Conservation (phyloP, 2,797 vertebrate genomes). For the Dermochelys coriacea region DNA sequence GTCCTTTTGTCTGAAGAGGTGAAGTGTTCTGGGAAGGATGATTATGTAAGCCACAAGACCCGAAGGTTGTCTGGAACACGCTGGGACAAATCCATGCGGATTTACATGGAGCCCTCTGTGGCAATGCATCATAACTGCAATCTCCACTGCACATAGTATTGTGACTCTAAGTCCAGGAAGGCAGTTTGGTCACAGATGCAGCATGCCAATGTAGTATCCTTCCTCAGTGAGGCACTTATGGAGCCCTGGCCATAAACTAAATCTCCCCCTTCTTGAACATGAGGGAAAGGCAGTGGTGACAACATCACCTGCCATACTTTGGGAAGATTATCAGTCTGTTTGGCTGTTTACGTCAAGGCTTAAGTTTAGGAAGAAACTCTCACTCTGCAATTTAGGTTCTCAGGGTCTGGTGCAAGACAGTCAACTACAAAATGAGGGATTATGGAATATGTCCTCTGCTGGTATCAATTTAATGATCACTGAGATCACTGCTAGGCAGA, state of each 20-base stretch:
- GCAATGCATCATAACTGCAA: not conserved
- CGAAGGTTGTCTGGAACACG: not conserved
- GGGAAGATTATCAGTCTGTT: not conserved
- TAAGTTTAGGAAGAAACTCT: not conserved
- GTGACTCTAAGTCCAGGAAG: not conserved
- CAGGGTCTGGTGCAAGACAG: not conserved
- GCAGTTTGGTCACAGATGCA: not conserved
- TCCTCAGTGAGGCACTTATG: not conserved
- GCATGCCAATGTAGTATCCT: not conserved
- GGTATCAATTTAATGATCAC: slow-evolving; percentile 22
- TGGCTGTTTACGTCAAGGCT: not conserved
- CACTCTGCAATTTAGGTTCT: not conserved
- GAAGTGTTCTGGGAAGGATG: not conserved
- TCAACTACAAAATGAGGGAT: slow-evolving; percentile 17
- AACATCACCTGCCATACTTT: not conserved
- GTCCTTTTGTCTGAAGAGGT: not conserved
- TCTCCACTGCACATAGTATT: not conserved
- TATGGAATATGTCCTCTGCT: not conserved
- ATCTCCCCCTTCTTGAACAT: not conserved
- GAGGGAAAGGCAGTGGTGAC: not conserved
- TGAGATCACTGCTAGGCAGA: not conserved
- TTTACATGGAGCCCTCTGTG: not conserved
- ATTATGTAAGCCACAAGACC: not conserved
- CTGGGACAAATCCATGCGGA: not conserved
- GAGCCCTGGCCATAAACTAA: not conserved